Conservation (phyloP, 2,888 invertebrate genomes). For the Stenotaenia linearis region DNA sequence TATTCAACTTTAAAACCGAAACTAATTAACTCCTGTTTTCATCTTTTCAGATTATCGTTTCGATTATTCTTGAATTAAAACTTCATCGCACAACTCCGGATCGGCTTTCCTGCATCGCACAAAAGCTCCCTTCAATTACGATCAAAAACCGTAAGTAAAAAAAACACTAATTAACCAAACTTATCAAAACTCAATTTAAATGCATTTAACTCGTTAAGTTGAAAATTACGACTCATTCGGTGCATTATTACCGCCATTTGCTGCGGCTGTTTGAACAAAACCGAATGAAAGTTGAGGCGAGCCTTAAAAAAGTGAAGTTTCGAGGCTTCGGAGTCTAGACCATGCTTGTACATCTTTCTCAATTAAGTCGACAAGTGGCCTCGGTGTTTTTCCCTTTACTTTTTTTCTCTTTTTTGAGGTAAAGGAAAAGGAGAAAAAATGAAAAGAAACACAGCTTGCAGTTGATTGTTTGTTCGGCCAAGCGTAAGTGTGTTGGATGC, state of each 20-base stretch:
- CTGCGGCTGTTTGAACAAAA: neutral
- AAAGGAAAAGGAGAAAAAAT: neutral
- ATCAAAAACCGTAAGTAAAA: neutral
- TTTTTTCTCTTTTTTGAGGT: neutral
- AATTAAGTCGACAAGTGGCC: constrained; percentile 4
- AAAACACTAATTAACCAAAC: neutral
- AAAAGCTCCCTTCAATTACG: too few species aligned
- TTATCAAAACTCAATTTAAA: neutral
- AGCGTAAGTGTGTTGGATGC: neutral
- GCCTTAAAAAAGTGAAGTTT: neutral
- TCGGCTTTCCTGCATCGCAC: too few species aligned
- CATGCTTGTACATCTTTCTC: neutral
- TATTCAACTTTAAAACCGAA: too few species aligned
- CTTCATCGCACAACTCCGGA: too few species aligned
- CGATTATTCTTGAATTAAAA: too few species aligned
- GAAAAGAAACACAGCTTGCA: neutral
- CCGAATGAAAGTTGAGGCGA: neutral
- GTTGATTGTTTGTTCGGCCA: constrained; percentile 9
- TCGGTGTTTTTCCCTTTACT: neutral
- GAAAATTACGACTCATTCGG: neutral
- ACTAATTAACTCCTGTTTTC: too few species aligned
- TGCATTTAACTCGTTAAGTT: neutral
- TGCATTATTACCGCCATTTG: neutral
- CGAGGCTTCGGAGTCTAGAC: neutral
- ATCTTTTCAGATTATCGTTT: too few species aligned